These are phyloP conservation scores for Elephas maximus DNA, from an alignment of 2,113 vertebrate species.

Conservation along the genomic window DNA sequence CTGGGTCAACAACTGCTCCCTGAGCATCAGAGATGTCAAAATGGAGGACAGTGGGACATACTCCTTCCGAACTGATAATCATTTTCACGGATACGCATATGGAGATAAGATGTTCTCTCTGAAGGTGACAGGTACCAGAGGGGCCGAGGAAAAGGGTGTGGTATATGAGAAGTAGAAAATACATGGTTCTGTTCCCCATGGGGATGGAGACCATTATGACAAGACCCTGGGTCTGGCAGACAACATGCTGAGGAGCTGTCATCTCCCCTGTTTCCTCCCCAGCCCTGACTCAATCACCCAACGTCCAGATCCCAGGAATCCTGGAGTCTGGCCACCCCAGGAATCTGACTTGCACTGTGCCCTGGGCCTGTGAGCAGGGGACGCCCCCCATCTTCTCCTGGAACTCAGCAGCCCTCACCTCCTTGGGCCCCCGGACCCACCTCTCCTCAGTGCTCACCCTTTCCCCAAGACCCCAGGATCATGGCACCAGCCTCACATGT, in stretches of 20 bases:
- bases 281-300: not conserved
- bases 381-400: conserved; percentile 40
- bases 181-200: not conserved
- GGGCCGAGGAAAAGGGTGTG: not conserved
- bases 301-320: not conserved
- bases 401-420: not conserved
- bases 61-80: rapidly evolving
- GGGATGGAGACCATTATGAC: not conserved
- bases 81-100: rapidly evolving
- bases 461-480: conserved; percentile 32
- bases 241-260: rapidly evolving
- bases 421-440: not conserved
- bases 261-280: not conserved
- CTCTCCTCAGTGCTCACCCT: not conserved
- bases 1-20: not conserved
- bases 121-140: conserved; percentile 1
- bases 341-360: conserved; percentile 18
- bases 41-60: not conserved
- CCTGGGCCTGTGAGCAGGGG: not conserved
- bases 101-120: not conserved
- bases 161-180: not conserved
- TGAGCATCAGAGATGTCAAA: conserved; percentile 49
- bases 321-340: not conserved
- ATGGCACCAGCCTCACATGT: conserved; percentile 7
- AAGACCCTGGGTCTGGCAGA: not conserved